Evolutionary conservation across 2,888 invertebrate species (phyloP), one percentile per base, ranked within the genome.

Genomic region (Leucophora obtusa): DNA sequence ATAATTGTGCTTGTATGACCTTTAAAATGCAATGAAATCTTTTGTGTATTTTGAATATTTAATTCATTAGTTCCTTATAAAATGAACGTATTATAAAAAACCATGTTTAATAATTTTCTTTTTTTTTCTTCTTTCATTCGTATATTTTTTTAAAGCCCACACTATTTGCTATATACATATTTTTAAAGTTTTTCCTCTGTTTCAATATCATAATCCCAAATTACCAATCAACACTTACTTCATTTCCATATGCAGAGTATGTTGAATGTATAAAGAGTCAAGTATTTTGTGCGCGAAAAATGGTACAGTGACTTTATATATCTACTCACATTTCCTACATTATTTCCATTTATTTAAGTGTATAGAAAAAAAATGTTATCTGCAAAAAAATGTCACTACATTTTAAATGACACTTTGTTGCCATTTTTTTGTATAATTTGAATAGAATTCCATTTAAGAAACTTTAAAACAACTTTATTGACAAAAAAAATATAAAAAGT

Each of bases 321-420:
- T n/a, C 1, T 47, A 47, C 43, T 47, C n/a, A 4, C 43, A 0
- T 38, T 11, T 11, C 38, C 6, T 38, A 11, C 14, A 38, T 11
- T 10, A 10, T 38, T 11, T 1, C 38, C 10, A 38, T 18, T 24
- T 10, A 35, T 59, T 54, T 59, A 33, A 14, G 53, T 11, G n/a
- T 28, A 60, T 59, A 28, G n/a, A n/a, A n/a, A 50, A 54, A 21
- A 35, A 69, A 43, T 74, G 84, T 86, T 87, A 87, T 87, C 84
- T 65, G 47, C 65, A 35, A 50, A n/a, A 53, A 60, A 73, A 56
- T 69, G 80, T 70, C 80, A 77, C 54, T 70, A 68, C 59, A 81
- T 76, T 75, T 76, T 35, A 77, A 76, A 80, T 76, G 72, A 80
- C 80, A 73, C 69, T 72, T 76, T 76, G 58, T 65, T 72, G 80